phyloP scores from a whole-genome alignment of 1,140 invertebrate species.

The Eupristina koningsbergeri region DNA sequence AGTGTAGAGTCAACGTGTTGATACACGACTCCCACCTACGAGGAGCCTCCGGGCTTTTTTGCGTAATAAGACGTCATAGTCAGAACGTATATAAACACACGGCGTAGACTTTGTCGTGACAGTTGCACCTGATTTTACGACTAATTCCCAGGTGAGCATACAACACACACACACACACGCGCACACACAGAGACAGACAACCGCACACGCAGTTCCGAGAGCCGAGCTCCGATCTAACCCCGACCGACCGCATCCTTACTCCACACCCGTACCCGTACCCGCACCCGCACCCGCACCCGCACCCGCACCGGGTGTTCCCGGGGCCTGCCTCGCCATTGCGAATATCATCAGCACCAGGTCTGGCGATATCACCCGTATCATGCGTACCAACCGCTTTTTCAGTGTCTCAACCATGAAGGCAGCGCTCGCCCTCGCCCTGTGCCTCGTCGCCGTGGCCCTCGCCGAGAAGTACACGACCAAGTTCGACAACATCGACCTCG shows the following conservation, averaged over 20 bases:
- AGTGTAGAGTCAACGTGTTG: constrained; percentile 21
- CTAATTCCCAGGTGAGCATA: constrained; percentile 60
- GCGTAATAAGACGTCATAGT: constrained; percentile 60
- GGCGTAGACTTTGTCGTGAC: constrained; percentile 54
- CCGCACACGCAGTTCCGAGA: no score
- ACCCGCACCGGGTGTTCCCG: no score
- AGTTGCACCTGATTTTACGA: constrained; percentile 63
- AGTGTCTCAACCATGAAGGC: constrained; percentile 59
- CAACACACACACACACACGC: no score
- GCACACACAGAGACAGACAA: no score
- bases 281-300: no score
- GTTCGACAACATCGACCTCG: constrained; percentile 81
- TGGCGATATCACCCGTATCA: not conserved
- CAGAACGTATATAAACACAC: constrained; percentile 59
- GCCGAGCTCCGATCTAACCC: no score
- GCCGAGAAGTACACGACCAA: constrained; percentile 79
- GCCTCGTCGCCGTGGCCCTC: constrained; percentile 63
- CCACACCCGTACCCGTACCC: no score
- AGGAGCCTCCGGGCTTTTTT: constrained; percentile 57
- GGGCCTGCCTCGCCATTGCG: constrained; percentile 16
- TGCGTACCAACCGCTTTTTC: not conserved
- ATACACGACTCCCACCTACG: constrained; percentile 56
- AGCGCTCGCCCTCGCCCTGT: constrained; percentile 67
- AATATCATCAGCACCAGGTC: not conserved
- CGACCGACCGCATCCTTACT: no score